phyloP scores from a whole-genome alignment of 1,140 invertebrate genomes.

The Drosophila santomea region DNA sequence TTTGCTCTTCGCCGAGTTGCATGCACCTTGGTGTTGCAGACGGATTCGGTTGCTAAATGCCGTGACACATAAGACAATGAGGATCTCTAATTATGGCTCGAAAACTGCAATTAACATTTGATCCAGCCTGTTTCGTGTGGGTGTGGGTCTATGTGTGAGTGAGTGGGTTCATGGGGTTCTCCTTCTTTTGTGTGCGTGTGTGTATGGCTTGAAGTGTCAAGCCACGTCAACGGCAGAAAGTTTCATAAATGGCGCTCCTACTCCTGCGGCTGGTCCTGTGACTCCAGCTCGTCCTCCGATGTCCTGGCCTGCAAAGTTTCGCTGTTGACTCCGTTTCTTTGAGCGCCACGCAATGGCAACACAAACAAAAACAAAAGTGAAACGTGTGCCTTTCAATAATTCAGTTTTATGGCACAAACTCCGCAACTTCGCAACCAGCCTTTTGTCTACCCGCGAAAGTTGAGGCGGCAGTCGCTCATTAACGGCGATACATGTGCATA shows the following conservation, averaged over 20 bases:
- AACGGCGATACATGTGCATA: slow-evolving; percentile 39
- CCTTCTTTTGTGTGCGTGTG: slow-evolving; percentile 13
- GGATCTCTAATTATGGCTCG: slow-evolving; percentile 77
- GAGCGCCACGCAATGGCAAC: slow-evolving; percentile 39
- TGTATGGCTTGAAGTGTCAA: slow-evolving; percentile 69
- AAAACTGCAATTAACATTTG: slow-evolving; percentile 81
- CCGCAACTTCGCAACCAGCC: slow-evolving; percentile 30
- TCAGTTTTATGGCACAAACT: slow-evolving; percentile 69
- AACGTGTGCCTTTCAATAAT: slow-evolving; percentile 70
- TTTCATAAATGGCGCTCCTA: slow-evolving; percentile 62
- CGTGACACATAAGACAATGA: slow-evolving; percentile 77
- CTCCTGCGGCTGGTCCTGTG: slow-evolving; percentile 21
- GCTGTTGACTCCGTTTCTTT: slow-evolving; percentile 79
- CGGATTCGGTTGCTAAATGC: slow-evolving; percentile 74
- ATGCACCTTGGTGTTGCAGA: slow-evolving; percentile 11
- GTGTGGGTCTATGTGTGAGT: slow-evolving; percentile 11
- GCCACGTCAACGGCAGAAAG: slow-evolving; percentile 68
- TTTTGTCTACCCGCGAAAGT: slow-evolving; percentile 44
- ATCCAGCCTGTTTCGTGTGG: slow-evolving; percentile 37
- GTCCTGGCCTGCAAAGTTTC: slow-evolving; percentile 43
- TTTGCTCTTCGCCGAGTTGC: slow-evolving; percentile 4
- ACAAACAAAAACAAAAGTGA: slow-evolving; percentile 65
- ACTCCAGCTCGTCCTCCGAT: slow-evolving; percentile 33
- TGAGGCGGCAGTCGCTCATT: slow-evolving; percentile 50
- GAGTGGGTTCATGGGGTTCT: neutral